Conservation (phyloP, 1,140 invertebrate genomes). For the Cherax destructor region DNA sequence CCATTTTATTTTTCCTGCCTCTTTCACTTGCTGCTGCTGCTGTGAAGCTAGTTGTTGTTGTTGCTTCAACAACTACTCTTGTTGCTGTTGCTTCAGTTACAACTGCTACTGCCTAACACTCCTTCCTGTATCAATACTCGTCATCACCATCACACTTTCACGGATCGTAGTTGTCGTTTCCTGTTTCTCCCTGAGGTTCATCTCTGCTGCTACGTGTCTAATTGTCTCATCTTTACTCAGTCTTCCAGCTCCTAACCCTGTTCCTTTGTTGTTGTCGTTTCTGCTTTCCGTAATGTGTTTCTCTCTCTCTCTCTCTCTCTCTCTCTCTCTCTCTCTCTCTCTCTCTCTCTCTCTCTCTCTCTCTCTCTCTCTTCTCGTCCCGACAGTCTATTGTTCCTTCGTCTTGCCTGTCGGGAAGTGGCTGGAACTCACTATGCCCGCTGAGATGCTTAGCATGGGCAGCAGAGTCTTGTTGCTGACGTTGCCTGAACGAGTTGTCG, state of each 20-base stretch:
- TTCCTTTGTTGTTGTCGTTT: too few species aligned
- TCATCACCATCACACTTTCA: background rate
- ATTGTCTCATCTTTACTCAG: too few species aligned
- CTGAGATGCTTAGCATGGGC: too few species aligned
- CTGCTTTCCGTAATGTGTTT: too few species aligned
- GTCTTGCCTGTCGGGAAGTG: too few species aligned
- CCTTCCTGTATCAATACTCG: background rate
- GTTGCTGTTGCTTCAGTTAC: background rate
- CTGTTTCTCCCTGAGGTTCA: background rate
- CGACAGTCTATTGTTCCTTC: too few species aligned
- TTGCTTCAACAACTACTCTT: too few species aligned
- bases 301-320: too few species aligned
- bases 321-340: background rate
- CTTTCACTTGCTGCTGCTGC: background rate
- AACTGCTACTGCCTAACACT: background rate
- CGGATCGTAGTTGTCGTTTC: background rate
- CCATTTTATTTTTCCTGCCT: background rate
- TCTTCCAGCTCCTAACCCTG: too few species aligned
- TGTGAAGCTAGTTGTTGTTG: background rate
- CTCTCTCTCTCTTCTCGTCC: background rate
- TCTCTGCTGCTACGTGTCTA: background rate
- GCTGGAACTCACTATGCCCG: too few species aligned
- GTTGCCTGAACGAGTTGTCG: too few species aligned
- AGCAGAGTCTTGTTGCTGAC: too few species aligned
- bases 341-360: background rate